phyloP scores from a whole-genome alignment of 2,797 vertebrate genomes.

The Hylomyscus alleni region DNA sequence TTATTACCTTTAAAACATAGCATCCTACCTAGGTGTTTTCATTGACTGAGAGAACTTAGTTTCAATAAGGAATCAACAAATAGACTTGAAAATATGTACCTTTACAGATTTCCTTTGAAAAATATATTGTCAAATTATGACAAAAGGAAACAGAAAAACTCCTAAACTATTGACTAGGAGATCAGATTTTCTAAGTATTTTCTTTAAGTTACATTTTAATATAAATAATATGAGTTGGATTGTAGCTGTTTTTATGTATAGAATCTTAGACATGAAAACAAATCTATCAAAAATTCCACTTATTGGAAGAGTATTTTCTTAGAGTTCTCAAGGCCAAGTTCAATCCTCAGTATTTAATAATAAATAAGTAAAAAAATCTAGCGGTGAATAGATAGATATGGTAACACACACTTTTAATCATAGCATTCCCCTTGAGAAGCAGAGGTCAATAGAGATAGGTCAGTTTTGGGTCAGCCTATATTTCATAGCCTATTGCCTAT shows the following conservation, averaged over 20 bases:
- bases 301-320: not conserved
- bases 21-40: conserved; percentile 10
- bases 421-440: not conserved
- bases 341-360: not conserved
- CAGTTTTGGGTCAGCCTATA: not conserved
- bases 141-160: not conserved
- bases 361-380: not conserved
- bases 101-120: conserved; percentile 38
- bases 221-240: not conserved
- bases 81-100: not conserved
- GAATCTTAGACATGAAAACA: not conserved
- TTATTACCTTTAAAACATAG: conserved; percentile 28
- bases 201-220: not conserved
- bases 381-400: not conserved
- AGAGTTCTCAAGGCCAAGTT: not conserved
- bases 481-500: not conserved
- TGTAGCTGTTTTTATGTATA: not conserved
- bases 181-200: not conserved
- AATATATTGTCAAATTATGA: not conserved
- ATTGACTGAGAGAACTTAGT: not conserved
- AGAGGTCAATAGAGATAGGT: not conserved
- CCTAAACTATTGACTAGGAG: not conserved
- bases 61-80: not conserved
- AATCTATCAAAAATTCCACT: not conserved
- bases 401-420: not conserved